These are phyloP conservation scores for Eupithecia exiguata DNA, from an alignment of 2,888 invertebrate species.

Conservation along the genomic window DNA sequence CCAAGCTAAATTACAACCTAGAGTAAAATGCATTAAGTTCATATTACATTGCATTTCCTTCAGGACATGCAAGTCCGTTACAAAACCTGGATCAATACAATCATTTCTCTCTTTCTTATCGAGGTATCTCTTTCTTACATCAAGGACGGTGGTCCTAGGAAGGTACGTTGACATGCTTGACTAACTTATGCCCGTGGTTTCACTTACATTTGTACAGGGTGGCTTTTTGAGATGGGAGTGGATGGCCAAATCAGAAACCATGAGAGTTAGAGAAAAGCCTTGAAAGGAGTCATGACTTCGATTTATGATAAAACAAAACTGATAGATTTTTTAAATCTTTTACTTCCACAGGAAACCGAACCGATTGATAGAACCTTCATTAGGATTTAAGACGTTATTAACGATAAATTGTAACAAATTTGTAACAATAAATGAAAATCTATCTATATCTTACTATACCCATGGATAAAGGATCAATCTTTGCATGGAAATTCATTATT, in stretches of 20 bases:
- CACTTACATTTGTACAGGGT: neutral
- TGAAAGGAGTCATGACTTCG: no score
- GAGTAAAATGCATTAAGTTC: neutral
- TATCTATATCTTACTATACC: no score
- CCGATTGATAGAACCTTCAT: no score
- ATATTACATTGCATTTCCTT: neutral
- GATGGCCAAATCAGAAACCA: neutral
- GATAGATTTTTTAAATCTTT: no score
- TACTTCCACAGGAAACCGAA: no score
- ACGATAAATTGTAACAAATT: no score
- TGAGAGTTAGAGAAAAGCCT: no score
- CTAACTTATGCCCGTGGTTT: neutral
- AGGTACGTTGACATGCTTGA: neutral
- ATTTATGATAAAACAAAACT: no score
- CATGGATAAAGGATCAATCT: no score
- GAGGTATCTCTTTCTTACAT: neutral
- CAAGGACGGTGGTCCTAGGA: conserved; percentile 4
- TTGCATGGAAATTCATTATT: no score
- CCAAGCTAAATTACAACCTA: neutral
- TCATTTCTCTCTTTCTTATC: neutral
- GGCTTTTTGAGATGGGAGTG: neutral
- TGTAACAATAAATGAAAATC: no score
- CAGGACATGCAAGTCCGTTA: neutral
- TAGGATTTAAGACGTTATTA: no score
- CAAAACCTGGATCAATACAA: conserved; percentile 11